phyloP scores from a whole-genome alignment of 2,113 vertebrate species.

The Solea solea region DNA sequence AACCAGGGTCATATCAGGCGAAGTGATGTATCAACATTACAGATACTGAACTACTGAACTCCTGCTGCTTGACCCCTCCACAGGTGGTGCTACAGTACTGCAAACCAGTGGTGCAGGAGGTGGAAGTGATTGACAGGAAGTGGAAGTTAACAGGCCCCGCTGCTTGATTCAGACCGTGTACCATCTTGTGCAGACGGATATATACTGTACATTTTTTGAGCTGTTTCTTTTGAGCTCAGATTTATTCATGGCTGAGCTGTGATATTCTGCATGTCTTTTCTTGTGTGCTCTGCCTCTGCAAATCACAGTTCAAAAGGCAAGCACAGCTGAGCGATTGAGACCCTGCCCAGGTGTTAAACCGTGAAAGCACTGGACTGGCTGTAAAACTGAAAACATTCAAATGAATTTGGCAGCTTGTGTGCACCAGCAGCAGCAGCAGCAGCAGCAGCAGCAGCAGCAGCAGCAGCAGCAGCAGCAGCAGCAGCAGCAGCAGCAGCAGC shows the following conservation, averaged over 20 bases:
- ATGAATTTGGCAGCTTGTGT: constrained; percentile 24
- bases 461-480: background rate
- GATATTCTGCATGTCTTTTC: constrained; percentile 32
- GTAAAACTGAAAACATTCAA: constrained; percentile 16
- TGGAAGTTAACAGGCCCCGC: background rate
- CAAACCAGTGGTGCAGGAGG: background rate
- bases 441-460: background rate
- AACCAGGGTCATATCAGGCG: background rate
- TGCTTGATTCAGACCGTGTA: constrained; percentile 13
- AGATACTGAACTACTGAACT: no score
- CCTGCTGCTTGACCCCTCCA: constrained; percentile 16
- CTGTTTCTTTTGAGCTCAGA: constrained; percentile 19
- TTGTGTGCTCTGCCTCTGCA: constrained; percentile 13
- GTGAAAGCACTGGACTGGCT: constrained; percentile 26
- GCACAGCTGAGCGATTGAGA: constrained; percentile 41
- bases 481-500: background rate
- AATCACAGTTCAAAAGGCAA: constrained; percentile 43
- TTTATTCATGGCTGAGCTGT: constrained; percentile 27
- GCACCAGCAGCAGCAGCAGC: background rate
- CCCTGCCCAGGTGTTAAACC: constrained; percentile 30
- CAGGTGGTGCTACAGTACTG: constrained; percentile 9
- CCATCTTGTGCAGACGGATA: constrained; percentile 6
- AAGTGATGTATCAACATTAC: background rate
- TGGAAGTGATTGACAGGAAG: constrained; percentile 18
- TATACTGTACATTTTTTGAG: constrained; percentile 9